Conservation (phyloP, 2,113 vertebrate genomes). For the Nipponia nippon region DNA sequence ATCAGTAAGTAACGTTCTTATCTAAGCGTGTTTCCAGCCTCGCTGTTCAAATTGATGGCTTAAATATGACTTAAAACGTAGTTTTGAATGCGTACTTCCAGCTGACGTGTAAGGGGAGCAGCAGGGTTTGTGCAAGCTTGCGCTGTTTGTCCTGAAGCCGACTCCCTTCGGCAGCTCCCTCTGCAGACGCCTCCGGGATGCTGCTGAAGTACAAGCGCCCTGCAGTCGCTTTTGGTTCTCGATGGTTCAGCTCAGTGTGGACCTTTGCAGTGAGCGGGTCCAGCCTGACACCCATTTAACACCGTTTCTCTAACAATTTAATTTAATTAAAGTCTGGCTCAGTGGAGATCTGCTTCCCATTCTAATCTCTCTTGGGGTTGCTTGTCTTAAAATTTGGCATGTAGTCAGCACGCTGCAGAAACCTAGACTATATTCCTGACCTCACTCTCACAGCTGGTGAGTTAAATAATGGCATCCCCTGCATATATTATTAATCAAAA, state of each 20-base stretch:
- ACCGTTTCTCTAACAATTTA: background rate
- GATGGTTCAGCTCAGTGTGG: background rate
- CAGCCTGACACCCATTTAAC: background rate
- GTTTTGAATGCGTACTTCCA: background rate
- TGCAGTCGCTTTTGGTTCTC: background rate
- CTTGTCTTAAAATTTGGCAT: background rate
- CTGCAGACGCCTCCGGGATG: background rate
- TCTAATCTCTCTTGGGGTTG: background rate
- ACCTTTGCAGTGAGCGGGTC: background rate
- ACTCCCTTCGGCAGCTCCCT: background rate
- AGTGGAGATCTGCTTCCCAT: background rate
- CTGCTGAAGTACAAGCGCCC: background rate
- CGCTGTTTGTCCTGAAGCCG: background rate
- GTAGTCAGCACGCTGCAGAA: background rate
- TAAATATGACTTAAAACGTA: background rate
- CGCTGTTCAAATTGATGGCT: background rate
- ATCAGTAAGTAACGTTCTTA: slow-evolving; percentile 83
- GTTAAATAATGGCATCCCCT: background rate
- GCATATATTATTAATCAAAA: background rate
- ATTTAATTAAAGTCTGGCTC: background rate
- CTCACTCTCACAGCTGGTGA: background rate
- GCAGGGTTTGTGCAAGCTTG: background rate
- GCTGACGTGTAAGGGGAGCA: background rate
- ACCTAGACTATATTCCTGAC: background rate
- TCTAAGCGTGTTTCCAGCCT: background rate